phyloP scores from a whole-genome alignment of 2,797 vertebrate genomes.

The Intellagama lesueurii region DNA sequence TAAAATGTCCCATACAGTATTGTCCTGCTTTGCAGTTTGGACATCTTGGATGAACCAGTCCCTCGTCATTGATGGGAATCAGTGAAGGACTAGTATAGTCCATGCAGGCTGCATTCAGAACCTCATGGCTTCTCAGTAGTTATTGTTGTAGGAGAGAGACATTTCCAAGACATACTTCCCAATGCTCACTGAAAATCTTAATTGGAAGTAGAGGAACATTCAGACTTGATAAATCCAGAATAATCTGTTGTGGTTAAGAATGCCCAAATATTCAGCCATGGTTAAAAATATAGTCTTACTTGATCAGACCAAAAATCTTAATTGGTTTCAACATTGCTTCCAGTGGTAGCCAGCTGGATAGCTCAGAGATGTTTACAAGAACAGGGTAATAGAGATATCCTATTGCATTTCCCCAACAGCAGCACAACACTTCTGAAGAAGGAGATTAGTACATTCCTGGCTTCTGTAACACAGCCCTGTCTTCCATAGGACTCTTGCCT shows the following conservation, averaged over 20 bases:
- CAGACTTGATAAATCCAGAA: neutral
- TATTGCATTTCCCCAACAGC: neutral
- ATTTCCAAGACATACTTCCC: neutral
- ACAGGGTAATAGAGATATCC: neutral
- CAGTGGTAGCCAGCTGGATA: neutral
- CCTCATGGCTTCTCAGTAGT: neutral
- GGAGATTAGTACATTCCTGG: neutral
- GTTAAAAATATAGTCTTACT: neutral
- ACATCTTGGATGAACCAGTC: neutral
- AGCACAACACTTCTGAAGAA: neutral
- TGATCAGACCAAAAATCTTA: neutral
- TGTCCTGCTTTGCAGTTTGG: neutral
- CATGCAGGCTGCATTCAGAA: neutral
- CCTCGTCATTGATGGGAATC: neutral
- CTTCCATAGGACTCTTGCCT: neutral
- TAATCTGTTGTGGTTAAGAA: neutral
- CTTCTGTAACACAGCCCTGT: neutral
- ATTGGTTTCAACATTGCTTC: neutral
- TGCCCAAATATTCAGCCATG: too few relatives aligned
- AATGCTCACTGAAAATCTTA: neutral
- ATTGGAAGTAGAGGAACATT: neutral
- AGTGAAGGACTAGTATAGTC: neutral
- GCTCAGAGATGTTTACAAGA: neutral
- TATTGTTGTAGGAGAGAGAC: neutral
- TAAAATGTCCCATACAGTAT: neutral